Evolutionary conservation across 2,797 vertebrate genomes (phyloP).

Genomic region (Pseudomugil tenellus): DNA sequence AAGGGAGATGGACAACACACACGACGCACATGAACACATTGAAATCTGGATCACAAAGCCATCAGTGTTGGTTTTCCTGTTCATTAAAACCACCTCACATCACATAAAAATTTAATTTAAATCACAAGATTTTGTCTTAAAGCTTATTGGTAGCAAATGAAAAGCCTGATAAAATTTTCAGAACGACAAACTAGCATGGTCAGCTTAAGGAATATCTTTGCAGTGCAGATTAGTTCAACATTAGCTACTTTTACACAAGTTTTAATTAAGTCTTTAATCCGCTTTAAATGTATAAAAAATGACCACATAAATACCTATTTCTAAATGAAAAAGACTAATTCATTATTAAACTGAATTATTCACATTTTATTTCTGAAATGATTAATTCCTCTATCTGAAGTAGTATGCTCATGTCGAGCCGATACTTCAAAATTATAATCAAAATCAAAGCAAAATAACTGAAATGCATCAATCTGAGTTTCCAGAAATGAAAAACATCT

Average conservation of each 20-base stretch:
- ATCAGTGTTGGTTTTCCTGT: not conserved
- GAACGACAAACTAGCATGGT: not conserved
- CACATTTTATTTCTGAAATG: too few relatives aligned
- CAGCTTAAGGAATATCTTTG: not conserved
- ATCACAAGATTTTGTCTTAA: not conserved
- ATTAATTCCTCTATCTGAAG: too few relatives aligned
- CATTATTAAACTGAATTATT: too few relatives aligned
- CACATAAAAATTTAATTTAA: not conserved
- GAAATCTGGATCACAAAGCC: not conserved
- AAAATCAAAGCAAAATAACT: too few relatives aligned
- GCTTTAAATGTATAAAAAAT: too few relatives aligned
- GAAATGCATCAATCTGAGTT: not conserved
- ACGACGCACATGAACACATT: conserved; percentile 1
- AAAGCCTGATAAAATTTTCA: not conserved
- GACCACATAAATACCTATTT: too few relatives aligned
- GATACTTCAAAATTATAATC: too few relatives aligned
- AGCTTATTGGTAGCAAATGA: not conserved
- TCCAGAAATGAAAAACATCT: not conserved
- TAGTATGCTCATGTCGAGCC: too few relatives aligned
- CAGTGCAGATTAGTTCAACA: too few relatives aligned
- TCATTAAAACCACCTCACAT: not conserved
- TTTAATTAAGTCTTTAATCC: too few relatives aligned
- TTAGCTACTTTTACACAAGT: too few relatives aligned
- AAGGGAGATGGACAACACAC: not conserved
- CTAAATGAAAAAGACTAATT: too few relatives aligned